These are phyloP conservation scores for Bombylius discolor DNA, from an alignment of 2,888 invertebrate species.

Conservation along the genomic window DNA sequence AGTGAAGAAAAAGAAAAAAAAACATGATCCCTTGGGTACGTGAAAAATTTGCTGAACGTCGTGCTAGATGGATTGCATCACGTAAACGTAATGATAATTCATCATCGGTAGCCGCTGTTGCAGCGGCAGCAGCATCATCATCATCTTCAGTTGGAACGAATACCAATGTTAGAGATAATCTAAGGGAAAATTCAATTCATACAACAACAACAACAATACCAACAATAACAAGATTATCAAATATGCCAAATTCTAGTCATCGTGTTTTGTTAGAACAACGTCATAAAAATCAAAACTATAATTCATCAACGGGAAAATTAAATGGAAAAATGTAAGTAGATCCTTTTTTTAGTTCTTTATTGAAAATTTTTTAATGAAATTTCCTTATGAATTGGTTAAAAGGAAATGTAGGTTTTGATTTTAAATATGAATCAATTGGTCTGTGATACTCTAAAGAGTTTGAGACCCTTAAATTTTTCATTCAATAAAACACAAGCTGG, in stretches of 20 bases:
- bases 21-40: constrained; percentile 36
- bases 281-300: background rate
- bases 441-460: too few species aligned
- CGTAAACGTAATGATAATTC: constrained; percentile 22
- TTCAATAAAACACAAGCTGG: too few species aligned
- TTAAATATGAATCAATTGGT: too few species aligned
- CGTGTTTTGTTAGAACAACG: constrained; percentile 5
- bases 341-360: too few species aligned
- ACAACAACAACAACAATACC: background rate
- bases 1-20: constrained; percentile 1
- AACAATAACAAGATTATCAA: too few species aligned
- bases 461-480: too few species aligned
- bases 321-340: constrained; percentile 23
- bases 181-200: too few species aligned
- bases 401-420: too few species aligned
- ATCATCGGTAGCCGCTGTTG: background rate
- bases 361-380: too few species aligned
- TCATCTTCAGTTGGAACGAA: constrained; percentile 1
- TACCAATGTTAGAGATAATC: too few species aligned
- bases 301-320: background rate
- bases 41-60: constrained; percentile 35
- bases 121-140: background rate
- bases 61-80: constrained; percentile 31
- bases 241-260: constrained; percentile 5
- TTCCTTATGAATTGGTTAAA: too few species aligned